Conservation (phyloP, 2,888 invertebrate genomes). For the Didymodactylos carnosus region DNA sequence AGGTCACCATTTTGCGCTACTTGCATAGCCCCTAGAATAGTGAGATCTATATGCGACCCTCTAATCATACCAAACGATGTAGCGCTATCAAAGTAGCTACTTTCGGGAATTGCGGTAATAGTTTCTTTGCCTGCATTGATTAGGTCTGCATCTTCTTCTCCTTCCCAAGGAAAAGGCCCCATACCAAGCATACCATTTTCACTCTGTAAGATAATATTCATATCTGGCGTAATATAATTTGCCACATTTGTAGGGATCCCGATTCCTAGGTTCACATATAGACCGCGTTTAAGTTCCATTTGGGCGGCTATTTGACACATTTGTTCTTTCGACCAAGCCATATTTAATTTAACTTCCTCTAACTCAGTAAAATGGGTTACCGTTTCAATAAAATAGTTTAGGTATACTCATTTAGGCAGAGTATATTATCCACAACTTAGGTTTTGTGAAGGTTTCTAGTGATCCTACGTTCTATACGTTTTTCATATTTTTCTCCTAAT, state of each 20-base stretch:
- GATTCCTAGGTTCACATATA: too few species aligned
- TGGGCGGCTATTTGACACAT: constrained; percentile 76
- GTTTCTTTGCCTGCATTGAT: constrained; percentile 98
- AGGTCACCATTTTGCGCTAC: constrained; percentile 84
- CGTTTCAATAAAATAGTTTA: neutral
- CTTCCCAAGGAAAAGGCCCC: constrained; percentile 60
- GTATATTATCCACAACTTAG: too few species aligned
- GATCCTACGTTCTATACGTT: constrained; percentile 56
- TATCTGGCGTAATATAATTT: constrained; percentile 64
- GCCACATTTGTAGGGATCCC: too few species aligned
- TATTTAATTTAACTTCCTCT: neutral
- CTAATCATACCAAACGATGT: constrained; percentile 97
- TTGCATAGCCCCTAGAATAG: constrained; percentile 92
- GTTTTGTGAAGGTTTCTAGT: too few species aligned
- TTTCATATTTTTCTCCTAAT: constrained; percentile 56
- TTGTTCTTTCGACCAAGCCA: constrained; percentile 37
- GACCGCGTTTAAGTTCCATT: constrained; percentile 89
- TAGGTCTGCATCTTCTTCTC: constrained; percentile 67
- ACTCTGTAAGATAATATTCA: constrained; percentile 73
- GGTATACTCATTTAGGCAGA: neutral
- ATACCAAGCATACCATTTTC: constrained; percentile 93
- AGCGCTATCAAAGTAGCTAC: constrained; percentile 77
- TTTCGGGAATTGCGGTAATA: constrained; percentile 68
- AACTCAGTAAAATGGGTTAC: neutral
- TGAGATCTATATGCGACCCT: constrained; percentile 72